phyloP scores from a whole-genome alignment of 2,113 vertebrate species.

The Chloebia gouldiae region DNA sequence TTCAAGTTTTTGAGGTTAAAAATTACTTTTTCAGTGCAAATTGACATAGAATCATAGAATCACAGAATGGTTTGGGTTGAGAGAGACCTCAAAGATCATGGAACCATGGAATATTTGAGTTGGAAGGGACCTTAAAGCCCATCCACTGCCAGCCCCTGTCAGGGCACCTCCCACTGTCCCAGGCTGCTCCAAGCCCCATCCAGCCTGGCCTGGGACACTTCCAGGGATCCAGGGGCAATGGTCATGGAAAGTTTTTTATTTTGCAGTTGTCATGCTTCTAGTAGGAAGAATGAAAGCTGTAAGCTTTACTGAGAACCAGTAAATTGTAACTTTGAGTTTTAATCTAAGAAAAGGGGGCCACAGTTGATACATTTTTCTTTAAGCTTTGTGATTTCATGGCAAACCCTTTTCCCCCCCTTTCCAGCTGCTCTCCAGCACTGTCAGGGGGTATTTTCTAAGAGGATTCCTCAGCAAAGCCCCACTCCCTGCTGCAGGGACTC shows the following conservation, averaged over 20 bases:
- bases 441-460: neutral
- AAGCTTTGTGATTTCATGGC: neutral
- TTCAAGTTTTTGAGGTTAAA: neutral
- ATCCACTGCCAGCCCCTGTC: neutral
- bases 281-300: neutral
- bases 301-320: neutral
- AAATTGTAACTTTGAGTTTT: neutral
- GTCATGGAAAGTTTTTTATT: neutral
- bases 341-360: neutral
- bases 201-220: accelerated
- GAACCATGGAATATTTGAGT: neutral
- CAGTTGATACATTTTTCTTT: neutral
- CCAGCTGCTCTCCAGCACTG: neutral
- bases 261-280: neutral
- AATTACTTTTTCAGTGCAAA: neutral
- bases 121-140: neutral
- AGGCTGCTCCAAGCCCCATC: accelerated
- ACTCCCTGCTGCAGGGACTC: neutral
- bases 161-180: neutral
- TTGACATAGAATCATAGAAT: neutral
- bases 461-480: neutral
- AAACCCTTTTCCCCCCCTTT: neutral
- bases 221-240: neutral
- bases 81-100: neutral
- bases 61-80: neutral